Evolutionary conservation across 1,140 invertebrate genomes (phyloP), one percentile per base, ranked within the genome.

Genomic region (Eupeodes corollae): DNA sequence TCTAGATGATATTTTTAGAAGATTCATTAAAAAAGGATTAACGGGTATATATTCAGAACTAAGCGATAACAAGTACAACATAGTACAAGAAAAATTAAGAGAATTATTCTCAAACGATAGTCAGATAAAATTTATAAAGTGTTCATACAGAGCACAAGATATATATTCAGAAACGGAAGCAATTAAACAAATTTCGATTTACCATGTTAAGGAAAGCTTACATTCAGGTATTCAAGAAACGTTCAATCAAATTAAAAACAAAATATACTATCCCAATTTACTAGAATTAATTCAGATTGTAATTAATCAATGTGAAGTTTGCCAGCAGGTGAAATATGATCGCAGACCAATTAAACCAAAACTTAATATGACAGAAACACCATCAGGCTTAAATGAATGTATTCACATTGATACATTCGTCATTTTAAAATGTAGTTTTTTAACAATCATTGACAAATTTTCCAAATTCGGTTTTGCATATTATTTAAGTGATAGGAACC

Each of bases 131-230:
- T 54, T 54, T 26, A 34, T 44, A 15, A 49, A 30, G 49, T 49
- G 52, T 40, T 33, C 44, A 44, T 39, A 46, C 32, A 44, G 40
- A 21, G 50, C 45, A 31, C 32, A 49, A 45, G 50, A 54, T 16
- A 43, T 52, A 12, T 44, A 52, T 47, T 31, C 15, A 10, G 47
- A 54, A 44, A 42, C 18, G 11, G 50, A 54, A 49, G 41, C 47
- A 31, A 26, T 35, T 3, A 55, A 47, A 50, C 48, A 55, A 26
- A 51, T 52, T 48, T 45, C 51, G 10, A 30, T 44, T n/a, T 52
- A 44, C 38, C 51, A 55, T 47, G 40, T 13, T 18, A 33, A 35
- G 2, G 50, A 48, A 38, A 30, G 5, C 5, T 38, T 21, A n/a
- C 50, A 51, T 51, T 42, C 53, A 35, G 47, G 48, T 12, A 52